These are phyloP conservation scores for Xestia ashworthii DNA, from an alignment of 2,888 invertebrate species.

Conservation along the genomic window DNA sequence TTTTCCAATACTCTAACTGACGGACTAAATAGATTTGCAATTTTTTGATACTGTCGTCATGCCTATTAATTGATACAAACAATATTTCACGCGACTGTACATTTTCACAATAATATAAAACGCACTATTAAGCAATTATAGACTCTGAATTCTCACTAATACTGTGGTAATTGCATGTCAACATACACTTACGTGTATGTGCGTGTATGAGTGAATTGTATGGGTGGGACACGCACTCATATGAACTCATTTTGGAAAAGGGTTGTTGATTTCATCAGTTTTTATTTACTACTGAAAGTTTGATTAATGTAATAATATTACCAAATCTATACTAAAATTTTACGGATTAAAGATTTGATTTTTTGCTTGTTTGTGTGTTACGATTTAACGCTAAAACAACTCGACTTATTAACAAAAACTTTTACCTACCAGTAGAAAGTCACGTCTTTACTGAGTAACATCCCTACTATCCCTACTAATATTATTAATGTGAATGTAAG, in stretches of 20 bases:
- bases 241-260: constrained; percentile 51
- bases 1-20: too few relatives aligned
- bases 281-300: neutral
- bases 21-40: too few relatives aligned
- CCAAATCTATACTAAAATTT: too few relatives aligned
- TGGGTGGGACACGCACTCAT: constrained; percentile 32
- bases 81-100: constrained; percentile 12
- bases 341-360: too few relatives aligned
- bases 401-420: too few relatives aligned
- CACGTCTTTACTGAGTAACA: too few relatives aligned
- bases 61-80: neutral
- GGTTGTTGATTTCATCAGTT: neutral
- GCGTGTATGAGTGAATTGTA: constrained; percentile 14
- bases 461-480: too few relatives aligned
- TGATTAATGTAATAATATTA: neutral
- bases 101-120: constrained; percentile 18
- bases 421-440: too few relatives aligned
- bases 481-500: too few relatives aligned
- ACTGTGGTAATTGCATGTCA: constrained; percentile 46
- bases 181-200: constrained; percentile 11
- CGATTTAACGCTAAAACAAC: too few relatives aligned
- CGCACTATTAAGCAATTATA: constrained; percentile 34
- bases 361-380: too few relatives aligned
- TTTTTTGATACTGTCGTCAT: too few relatives aligned
- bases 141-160: constrained; percentile 21